Evolutionary conservation across 35 echinoderm and acorn worm genomes (phyloP), one percentile per base, ranked within the genome.

Genomic region (Eucidaris tribuloides): DNA sequence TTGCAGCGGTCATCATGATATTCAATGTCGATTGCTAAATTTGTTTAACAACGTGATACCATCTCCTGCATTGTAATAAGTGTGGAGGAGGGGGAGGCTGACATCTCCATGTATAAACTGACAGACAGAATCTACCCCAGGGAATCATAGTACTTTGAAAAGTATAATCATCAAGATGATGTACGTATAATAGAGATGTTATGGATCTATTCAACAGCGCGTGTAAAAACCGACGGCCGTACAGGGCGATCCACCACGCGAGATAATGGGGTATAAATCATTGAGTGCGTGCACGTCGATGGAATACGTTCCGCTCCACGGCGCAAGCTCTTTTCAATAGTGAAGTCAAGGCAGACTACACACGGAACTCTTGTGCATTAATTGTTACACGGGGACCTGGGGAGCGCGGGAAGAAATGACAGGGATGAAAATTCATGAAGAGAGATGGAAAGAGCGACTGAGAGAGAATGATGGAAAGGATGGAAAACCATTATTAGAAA

Each of bases 221-320:
- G 48, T 52, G 48, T 52, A 52, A 52, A 52, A 52, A n/a, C 48
- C n/a, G 9, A 9, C 9, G 9, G n/a, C 48, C n/a, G 48, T n/a
- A n/a, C n/a, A n/a, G 48, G 9, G 48, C 48, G 48, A 52, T 11
- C n/a, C 48, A n/a, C 9, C 48, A 52, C 48, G 35, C 2, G 40
- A 11, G 2, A 22, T 44, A 74, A 74, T 74, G 40, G 68, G 24
- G 68, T 74, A 74, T 74, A 43, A 74, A 74, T 74, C 68, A 74
- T 74, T 74, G 68, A 74, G 68, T 19, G n/a, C n/a, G n/a, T n/a
- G n/a, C n/a, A n/a, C n/a, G n/a, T n/a, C n/a, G n/a, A n/a, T n/a
- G n/a, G n/a, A n/a, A n/a, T n/a, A n/a, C n/a, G n/a, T n/a, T n/a
- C n/a, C n/a, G n/a, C n/a, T n/a, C n/a, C n/a, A n/a, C n/a, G n/a